phyloP scores from a whole-genome alignment of 2,797 vertebrate genomes.

The Petrocephalus sullivani region DNA sequence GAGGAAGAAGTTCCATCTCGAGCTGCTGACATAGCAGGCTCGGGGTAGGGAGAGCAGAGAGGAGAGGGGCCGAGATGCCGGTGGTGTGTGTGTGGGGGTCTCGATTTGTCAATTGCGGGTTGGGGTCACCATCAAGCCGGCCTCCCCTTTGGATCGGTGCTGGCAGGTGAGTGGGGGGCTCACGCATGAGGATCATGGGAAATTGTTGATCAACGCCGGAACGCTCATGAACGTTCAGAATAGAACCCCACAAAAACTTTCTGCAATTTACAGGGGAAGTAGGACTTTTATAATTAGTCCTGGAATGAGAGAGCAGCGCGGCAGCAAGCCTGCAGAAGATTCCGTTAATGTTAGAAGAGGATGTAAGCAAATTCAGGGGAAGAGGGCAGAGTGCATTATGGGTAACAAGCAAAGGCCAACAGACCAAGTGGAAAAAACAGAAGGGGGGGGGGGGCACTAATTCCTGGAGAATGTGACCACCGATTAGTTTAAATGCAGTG shows the following conservation, averaged over 20 bases:
- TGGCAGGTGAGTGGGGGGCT: background rate
- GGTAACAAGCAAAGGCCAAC: background rate
- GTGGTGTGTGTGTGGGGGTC: background rate
- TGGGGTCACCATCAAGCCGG: background rate
- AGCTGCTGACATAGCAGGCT: background rate
- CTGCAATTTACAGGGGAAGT: background rate
- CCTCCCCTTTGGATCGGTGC: background rate
- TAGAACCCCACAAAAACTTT: background rate
- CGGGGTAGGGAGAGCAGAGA: background rate
- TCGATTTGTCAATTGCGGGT: background rate
- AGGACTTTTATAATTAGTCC: background rate
- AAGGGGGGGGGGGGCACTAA: background rate
- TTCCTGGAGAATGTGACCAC: background rate
- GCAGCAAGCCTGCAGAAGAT: background rate
- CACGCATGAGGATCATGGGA: background rate
- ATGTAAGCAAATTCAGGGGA: background rate
- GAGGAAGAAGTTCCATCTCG: background rate
- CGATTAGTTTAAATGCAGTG: background rate
- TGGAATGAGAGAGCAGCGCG: background rate
- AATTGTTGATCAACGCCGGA: background rate
- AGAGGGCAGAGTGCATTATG: background rate
- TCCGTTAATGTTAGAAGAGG: background rate
- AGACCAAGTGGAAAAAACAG: background rate
- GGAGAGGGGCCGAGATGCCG: background rate
- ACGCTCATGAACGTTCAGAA: background rate